Evolutionary conservation across 2,888 invertebrate genomes (phyloP).

Genomic region (Oligia fasciuncula): DNA sequence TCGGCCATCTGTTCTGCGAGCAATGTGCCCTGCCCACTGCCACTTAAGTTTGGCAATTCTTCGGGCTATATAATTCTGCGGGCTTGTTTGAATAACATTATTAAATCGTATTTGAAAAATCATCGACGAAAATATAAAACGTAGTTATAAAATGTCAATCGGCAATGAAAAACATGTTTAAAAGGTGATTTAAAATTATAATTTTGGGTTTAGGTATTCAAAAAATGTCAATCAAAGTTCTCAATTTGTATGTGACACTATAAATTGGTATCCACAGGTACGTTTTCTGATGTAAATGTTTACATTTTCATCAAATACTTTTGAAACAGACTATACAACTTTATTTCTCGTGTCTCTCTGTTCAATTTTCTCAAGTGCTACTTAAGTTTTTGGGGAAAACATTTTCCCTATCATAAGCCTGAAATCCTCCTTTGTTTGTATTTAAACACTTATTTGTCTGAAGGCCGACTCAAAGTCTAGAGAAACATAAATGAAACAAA

Average conservation of each 20-base stretch:
- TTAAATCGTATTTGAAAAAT: background rate
- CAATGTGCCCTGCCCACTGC: too few species aligned
- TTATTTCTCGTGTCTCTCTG: background rate
- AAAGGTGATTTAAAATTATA: background rate
- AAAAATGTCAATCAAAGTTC: background rate
- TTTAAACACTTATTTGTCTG: constrained; percentile 5
- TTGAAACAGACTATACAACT: background rate
- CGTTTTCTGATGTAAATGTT: background rate
- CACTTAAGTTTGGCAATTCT: too few species aligned
- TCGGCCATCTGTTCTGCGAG: too few species aligned
- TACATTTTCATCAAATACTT: background rate
- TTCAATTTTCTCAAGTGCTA: constrained; percentile 1
- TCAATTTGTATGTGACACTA: background rate
- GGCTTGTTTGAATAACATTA: too few species aligned
- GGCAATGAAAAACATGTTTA: background rate
- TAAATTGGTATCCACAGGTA: background rate
- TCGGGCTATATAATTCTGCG: too few species aligned
- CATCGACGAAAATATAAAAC: background rate
- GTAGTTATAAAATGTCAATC: background rate
- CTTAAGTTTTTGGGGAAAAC: constrained; percentile 18
- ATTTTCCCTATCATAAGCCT: constrained; percentile 1
- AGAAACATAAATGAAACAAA: constrained; percentile 52
- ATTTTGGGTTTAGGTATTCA: background rate
- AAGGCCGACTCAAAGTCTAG: constrained; percentile 36
- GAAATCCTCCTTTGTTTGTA: constrained; percentile 32